phyloP scores from a whole-genome alignment of 2,888 invertebrate genomes.

The Punctoribates punctum region DNA sequence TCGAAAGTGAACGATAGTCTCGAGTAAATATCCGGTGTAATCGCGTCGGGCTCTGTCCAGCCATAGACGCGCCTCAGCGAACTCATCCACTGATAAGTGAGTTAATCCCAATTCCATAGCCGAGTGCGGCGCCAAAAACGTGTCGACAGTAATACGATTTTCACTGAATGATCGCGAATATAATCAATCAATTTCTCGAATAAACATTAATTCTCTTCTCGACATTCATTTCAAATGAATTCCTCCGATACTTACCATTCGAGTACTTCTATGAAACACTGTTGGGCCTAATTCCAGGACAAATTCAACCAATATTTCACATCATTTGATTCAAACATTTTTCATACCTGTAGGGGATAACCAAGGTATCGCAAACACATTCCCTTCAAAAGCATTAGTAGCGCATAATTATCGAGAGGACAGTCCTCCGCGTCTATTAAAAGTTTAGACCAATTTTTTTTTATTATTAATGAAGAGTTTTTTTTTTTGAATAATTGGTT shows the following conservation, averaged over 20 bases:
- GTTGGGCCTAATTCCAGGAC: constrained; percentile 58
- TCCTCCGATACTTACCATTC: constrained; percentile 55
- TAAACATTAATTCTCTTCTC: constrained; percentile 28
- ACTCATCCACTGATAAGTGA: constrained; percentile 66
- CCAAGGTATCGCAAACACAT: constrained; percentile 75
- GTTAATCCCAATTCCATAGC: constrained; percentile 79
- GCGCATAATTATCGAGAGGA: constrained; percentile 57
- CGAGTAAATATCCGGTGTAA: constrained; percentile 45
- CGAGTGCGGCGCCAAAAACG: constrained; percentile 77
- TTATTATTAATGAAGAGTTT: background rate
- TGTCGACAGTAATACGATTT: constrained; percentile 72
- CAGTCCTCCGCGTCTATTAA: constrained; percentile 6
- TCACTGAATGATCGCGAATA: constrained; percentile 57
- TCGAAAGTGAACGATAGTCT: constrained; percentile 44
- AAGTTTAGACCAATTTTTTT: constrained; percentile 2
- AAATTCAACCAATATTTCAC: background rate
- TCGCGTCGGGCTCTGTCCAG: constrained; percentile 58
- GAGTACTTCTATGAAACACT: constrained; percentile 65
- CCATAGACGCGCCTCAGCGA: constrained; percentile 64
- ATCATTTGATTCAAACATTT: background rate
- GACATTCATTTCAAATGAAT: background rate
- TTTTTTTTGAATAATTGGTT: constrained; percentile 15
- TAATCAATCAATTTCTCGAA: constrained; percentile 20
- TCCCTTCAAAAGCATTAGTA: constrained; percentile 74
- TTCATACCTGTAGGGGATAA: constrained; percentile 63